These are phyloP conservation scores for Myripristis murdjan DNA, from an alignment of 2,797 vertebrate genomes.

Conservation along the genomic window DNA sequence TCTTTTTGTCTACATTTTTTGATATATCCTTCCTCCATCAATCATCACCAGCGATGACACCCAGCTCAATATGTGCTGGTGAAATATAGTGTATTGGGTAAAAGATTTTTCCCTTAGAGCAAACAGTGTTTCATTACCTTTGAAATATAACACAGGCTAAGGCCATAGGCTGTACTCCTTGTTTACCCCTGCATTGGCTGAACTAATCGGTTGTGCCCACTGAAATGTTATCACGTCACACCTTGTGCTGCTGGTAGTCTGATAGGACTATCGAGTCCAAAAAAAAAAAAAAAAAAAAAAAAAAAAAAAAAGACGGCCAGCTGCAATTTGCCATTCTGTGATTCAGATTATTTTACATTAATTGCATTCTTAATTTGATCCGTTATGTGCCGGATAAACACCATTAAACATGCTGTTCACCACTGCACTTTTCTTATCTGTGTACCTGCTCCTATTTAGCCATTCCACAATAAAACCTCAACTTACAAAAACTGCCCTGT, in stretches of 20 bases:
- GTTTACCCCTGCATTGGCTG: neutral
- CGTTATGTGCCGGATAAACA: neutral
- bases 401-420: neutral
- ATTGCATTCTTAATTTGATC: neutral
- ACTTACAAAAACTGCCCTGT: neutral
- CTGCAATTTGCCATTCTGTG: neutral
- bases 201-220: neutral
- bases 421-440: slow-evolving; percentile 1
- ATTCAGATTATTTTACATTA: neutral
- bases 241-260: neutral
- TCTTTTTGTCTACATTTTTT: slow-evolving; percentile 35
- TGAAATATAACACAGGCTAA: neutral
- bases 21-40: slow-evolving; percentile 33
- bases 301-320: neutral
- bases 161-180: neutral
- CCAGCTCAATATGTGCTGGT: neutral
- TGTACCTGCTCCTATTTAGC: slow-evolving; percentile 6
- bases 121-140: neutral
- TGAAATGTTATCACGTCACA: neutral
- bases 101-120: slow-evolving; percentile 1
- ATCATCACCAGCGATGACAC: slow-evolving; percentile 7
- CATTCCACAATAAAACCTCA: neutral
- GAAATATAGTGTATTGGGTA: neutral
- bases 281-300: neutral
- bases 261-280: neutral